Evolutionary conservation across 1,140 invertebrate species (phyloP).

Genomic region (Brachionus asplanchnoidis): DNA sequence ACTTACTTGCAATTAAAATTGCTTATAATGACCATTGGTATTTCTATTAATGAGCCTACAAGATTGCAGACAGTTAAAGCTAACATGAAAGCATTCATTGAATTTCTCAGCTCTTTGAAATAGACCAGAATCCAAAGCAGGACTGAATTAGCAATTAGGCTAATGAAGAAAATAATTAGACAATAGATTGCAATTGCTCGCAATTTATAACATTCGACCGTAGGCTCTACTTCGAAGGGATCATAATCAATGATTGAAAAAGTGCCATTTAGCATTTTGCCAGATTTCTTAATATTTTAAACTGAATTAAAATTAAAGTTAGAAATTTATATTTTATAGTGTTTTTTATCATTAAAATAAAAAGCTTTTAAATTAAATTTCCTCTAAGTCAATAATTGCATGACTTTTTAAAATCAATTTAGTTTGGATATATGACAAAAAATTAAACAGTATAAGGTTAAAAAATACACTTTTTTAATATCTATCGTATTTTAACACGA

Average conservation of each 20-base stretch:
- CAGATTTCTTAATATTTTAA: background rate
- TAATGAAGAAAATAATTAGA: background rate
- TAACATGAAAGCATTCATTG: conserved; percentile 14
- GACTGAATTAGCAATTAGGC: background rate
- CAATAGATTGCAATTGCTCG: background rate
- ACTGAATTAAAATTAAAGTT: background rate
- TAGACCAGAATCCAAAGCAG: background rate
- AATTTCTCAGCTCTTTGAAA: conserved; percentile 1
- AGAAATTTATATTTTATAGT: background rate
- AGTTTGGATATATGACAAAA: background rate
- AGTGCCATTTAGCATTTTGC: background rate
- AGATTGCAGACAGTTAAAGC: conserved; percentile 15
- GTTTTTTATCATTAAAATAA: background rate
- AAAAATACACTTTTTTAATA: no score
- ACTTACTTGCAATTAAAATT: conserved; percentile 38
- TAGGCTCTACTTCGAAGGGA: background rate
- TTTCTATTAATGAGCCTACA: background rate
- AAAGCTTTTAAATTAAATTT: background rate
- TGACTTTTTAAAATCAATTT: background rate
- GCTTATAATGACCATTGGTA: conserved; percentile 16
- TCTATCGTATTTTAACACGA: no score
- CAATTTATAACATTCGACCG: background rate
- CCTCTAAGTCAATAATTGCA: background rate
- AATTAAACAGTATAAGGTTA: no score
- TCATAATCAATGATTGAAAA: background rate